Evolutionary conservation across 2,113 vertebrate species (phyloP).

Genomic region (Anarrhichthys ocellatus): DNA sequence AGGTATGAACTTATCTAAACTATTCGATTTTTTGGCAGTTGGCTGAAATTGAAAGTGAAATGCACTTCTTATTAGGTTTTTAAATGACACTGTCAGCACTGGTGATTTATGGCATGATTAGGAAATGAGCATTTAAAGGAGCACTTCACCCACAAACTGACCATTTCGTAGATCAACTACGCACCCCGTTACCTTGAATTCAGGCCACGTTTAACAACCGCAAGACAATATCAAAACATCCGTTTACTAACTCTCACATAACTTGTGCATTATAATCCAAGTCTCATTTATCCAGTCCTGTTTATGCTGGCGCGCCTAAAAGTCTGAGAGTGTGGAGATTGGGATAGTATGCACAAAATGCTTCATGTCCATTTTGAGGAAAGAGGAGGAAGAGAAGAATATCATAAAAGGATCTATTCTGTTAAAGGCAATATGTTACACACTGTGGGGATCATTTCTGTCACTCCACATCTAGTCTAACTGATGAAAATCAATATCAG

Average conservation of each 20-base stretch:
- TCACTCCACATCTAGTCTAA: constrained; percentile 9
- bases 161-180: not conserved
- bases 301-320: too few species aligned
- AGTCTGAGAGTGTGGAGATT: too few species aligned
- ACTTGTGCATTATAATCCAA: not conserved
- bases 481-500: not conserved
- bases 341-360: constrained; percentile 13
- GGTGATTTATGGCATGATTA: constrained; percentile 26
- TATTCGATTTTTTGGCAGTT: constrained; percentile 22
- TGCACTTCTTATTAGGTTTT: constrained; percentile 28
- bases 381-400: not conserved
- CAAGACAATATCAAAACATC: too few species aligned
- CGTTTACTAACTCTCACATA: not conserved
- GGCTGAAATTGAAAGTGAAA: constrained; percentile 47
- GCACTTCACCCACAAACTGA: not conserved
- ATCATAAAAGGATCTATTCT: not conserved
- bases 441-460: not conserved
- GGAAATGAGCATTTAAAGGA: constrained; percentile 20
- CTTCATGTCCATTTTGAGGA: not conserved
- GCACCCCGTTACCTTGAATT: not conserved
- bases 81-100: constrained; percentile 22
- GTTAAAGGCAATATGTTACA: constrained; percentile 15
- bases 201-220: not conserved
- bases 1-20: constrained; percentile 24
- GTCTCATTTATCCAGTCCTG: not conserved